Conservation (phyloP, 2,113 vertebrate species). For the Columba janthina region DNA sequence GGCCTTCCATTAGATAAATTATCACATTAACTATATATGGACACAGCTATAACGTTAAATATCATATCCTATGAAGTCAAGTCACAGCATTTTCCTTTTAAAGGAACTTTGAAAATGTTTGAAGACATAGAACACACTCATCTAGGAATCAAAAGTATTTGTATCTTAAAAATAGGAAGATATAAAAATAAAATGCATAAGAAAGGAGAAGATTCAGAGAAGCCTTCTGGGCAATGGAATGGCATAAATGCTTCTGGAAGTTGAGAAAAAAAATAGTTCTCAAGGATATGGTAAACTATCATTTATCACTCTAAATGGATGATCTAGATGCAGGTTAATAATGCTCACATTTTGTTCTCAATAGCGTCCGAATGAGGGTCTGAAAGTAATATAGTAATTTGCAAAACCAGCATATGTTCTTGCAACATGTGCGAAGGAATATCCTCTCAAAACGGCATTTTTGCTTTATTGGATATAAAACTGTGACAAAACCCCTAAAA, state of each 20-base stretch:
- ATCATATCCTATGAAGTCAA: neutral
- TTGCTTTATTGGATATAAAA: neutral
- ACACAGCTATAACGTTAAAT: neutral
- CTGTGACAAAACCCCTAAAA: neutral
- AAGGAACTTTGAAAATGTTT: neutral
- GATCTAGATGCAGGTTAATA: constrained; percentile 38
- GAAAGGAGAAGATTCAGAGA: neutral
- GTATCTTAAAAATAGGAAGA: neutral
- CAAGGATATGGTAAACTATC: constrained; percentile 25
- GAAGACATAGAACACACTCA: neutral
- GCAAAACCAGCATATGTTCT: neutral
- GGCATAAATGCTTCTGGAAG: neutral
- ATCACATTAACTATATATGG: neutral
- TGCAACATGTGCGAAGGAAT: neutral
- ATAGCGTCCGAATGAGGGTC: constrained; percentile 19
- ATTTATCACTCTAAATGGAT: constrained; percentile 4
- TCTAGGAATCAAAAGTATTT: neutral
- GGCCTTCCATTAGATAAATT: neutral
- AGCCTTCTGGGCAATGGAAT: neutral
- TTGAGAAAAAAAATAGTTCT: constrained; percentile 31
- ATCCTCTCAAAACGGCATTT: constrained; percentile 29
- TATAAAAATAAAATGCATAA: neutral
- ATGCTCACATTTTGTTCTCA: constrained; percentile 41
- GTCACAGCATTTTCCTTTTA: neutral
- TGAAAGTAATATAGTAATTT: constrained; percentile 27